Conservation (phyloP, 2,113 vertebrate species). For the Dasyprocta punctata region DNA sequence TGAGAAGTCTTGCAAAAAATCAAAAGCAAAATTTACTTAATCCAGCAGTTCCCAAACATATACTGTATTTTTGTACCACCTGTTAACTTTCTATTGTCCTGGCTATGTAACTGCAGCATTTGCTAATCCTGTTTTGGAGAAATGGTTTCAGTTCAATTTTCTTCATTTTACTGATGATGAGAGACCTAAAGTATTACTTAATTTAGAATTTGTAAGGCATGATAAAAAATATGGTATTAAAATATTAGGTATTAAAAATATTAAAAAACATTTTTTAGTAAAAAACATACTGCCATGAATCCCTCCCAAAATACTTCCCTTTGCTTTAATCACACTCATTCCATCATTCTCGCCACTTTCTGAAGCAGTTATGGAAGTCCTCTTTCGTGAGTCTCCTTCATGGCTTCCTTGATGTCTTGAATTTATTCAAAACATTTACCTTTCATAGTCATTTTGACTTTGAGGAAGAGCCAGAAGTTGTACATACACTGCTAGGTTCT, state of each 20-base stretch:
- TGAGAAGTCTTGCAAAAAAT: conserved; percentile 34
- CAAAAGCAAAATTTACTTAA: conserved; percentile 26
- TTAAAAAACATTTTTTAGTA: neutral
- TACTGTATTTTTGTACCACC: conserved; percentile 13
- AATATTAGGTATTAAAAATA: too few relatives aligned
- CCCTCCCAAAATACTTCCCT: neutral
- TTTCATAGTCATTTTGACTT: neutral
- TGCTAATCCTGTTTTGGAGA: conserved; percentile 30
- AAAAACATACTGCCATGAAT: neutral
- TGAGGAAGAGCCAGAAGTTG: neutral
- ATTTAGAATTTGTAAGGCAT: conserved; percentile 16
- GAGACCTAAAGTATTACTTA: neutral
- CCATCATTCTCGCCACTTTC: neutral
- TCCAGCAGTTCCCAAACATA: conserved; percentile 25
- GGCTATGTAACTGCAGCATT: conserved; percentile 30
- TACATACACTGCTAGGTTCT: neutral
- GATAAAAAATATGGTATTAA: neutral
- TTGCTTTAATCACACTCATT: too few relatives aligned
- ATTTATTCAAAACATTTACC: neutral
- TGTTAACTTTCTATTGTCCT: conserved; percentile 45
- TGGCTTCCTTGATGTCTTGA: neutral
- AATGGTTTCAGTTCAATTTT: conserved; percentile 32
- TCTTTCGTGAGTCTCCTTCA: neutral
- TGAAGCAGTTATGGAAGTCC: too few relatives aligned
- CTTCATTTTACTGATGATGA: conserved; percentile 60